Base-by-base conservation (phyloP, 2,797 vertebrate genomes). In the Clarias laeviceps region DNA sequence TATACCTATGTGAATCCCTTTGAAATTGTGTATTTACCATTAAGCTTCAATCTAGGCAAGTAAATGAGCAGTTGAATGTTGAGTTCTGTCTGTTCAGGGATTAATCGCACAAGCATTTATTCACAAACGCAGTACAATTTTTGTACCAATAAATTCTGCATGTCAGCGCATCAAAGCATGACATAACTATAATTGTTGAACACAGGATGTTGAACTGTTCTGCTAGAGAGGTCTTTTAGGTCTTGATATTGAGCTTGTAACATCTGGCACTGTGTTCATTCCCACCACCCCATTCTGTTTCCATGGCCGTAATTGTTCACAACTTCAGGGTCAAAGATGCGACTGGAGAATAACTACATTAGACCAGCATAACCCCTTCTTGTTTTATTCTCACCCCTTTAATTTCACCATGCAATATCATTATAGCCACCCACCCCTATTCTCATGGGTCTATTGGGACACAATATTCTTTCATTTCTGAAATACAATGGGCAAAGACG, bases 401-500 rank as follows among this genome's bases (percentile, higher is more conserved):
- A 85, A 89, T 89, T 80, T 84, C 70, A 87, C 89, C 88, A 84
- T 76, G 89, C 93, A 91, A 89, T 92, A 90, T 93, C 91, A 89
- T 92, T 80, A 90, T 89, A 91, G 86, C 89, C 87, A 85, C 86
- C 88, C 83, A 59, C 86, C 74, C 86, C 87, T 89, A 81, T 87
- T 86, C 88, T 90, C 89, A 74, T 1, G 5, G 87, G 93, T 93
- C 93, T 92, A 94, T 92, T 91, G 94, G 93, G 94, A 95, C 94
- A 95, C 93, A 92, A 95, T 96, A 94, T 94, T 95, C 96, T 85
- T 94, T 96, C 92, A 98, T 98, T 97, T 96, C 93, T 69, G 1
- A 85, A 93, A 90, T 93, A 95, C 92, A 96, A 95, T 95, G 93
- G 93, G 82, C 77, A 83, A 85, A 91, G 94, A 93, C 88, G 87